Conservation (phyloP, 2,797 vertebrate genomes). For the Odontamblyopus lacepedii region DNA sequence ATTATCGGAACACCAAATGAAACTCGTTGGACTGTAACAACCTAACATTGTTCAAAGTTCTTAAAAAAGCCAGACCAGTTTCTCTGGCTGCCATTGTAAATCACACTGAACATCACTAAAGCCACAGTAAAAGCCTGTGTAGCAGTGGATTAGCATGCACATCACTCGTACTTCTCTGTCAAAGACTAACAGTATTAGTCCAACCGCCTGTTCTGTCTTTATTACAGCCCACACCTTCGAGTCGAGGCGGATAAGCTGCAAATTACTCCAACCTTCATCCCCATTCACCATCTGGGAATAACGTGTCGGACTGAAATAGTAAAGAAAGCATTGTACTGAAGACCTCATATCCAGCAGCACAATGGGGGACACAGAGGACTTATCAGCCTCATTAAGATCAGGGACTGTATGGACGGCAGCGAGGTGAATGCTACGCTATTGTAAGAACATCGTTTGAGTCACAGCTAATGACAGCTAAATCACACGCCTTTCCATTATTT, state of each 20-base stretch:
- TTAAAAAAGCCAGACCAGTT: neutral
- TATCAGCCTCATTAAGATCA: neutral
- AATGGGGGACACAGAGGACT: slow-evolving; percentile 39
- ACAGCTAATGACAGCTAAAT: neutral
- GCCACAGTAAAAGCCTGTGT: neutral
- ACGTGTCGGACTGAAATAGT: slow-evolving; percentile 57
- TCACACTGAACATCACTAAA: neutral
- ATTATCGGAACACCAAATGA: no score
- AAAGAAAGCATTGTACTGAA: slow-evolving; percentile 51
- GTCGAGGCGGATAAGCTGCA: slow-evolving; percentile 70
- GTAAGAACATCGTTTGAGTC: slow-evolving; percentile 34
- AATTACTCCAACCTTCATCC: slow-evolving; percentile 73
- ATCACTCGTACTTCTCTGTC: slow-evolving; percentile 50
- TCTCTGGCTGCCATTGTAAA: neutral
- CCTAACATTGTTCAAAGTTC: no score
- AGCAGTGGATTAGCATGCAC: slow-evolving; percentile 24
- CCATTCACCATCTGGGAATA: slow-evolving; percentile 60
- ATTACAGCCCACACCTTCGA: slow-evolving; percentile 71
- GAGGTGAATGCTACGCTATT: slow-evolving; percentile 57
- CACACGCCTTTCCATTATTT: neutral
- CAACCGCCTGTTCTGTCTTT: slow-evolving; percentile 60
- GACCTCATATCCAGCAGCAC: slow-evolving; percentile 53
- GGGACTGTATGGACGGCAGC: neutral
- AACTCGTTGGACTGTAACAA: no score
- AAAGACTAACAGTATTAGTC: slow-evolving; percentile 57